Evolutionary conservation across 2,797 vertebrate genomes (phyloP).

Genomic region (Girardinus metallicus): DNA sequence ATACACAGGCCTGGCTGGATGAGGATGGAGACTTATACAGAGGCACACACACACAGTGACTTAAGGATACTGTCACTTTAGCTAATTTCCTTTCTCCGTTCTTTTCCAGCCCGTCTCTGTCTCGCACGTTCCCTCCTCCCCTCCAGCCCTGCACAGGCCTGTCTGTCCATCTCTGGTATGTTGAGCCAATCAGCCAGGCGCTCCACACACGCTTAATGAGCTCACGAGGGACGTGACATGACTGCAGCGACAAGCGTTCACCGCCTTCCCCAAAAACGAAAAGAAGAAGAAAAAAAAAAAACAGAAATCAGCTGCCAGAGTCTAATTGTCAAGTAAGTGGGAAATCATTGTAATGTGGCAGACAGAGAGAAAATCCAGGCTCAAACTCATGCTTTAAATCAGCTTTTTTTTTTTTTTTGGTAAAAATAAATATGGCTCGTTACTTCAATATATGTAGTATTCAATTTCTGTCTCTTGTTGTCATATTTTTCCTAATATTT

Average conservation of each 20-base stretch:
- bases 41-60: not conserved
- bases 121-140: not conserved
- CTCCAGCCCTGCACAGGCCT: constrained; percentile 23
- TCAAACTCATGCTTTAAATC: constrained; percentile 1
- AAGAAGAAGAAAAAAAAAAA: constrained; percentile 30
- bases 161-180: constrained; percentile 53
- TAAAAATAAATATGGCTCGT: not conserved
- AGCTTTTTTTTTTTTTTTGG: not conserved
- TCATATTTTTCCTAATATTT: not conserved
- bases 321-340: constrained; percentile 74
- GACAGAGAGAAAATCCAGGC: constrained; percentile 46
- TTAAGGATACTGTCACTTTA: constrained; percentile 1
- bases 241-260: constrained; percentile 50
- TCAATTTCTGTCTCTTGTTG: not conserved
- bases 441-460: not conserved
- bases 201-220: constrained; percentile 66
- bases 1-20: constrained; percentile 21
- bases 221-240: constrained; percentile 64
- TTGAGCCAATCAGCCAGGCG: constrained; percentile 66
- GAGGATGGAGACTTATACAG: not conserved
- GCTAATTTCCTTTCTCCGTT: constrained; percentile 13
- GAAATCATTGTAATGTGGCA: constrained; percentile 65
- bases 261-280: constrained; percentile 17
- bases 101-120: constrained; percentile 19
- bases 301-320: constrained; percentile 74